Base-by-base conservation (phyloP, 2,113 vertebrate genomes). In the Xerus inauris region DNA sequence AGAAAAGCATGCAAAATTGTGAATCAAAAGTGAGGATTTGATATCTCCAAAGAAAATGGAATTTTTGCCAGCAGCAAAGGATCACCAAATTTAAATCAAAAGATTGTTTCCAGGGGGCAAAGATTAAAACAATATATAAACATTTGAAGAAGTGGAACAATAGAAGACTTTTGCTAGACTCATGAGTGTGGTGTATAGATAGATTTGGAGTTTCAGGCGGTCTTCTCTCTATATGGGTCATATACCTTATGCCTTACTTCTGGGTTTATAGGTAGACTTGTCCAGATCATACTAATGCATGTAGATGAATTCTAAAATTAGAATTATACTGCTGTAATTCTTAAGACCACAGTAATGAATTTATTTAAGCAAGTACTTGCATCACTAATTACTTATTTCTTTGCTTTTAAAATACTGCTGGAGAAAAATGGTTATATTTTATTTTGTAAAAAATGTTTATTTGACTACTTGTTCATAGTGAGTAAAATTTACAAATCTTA, bases 291-390 rank as follows among this genome's bases (percentile, higher is more conserved):
- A 59, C 24, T 54, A 26, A 69, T 82, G 16, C 8, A 19, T 94
- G 26, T 82, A 54, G 59, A 14, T 91, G 51, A 90, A 77, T 57
- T 94, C 59, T 85, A 40, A 96, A 92, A 77, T 92, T 90, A 24
- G 30, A 84, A 59, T 84, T 95, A 22, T 42, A 22, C 16, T 77
- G 76, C 32, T 71, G 9, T 77, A 26, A 11, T 77, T 92, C 19
- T 88, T 47, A 97, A 95, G 59, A 84, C 73, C 32, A 42, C 17
- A 42, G 13, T 38, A 87, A 87, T 81, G 69, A 93, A 69, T 91
- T 94, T 24, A 86, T 40, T 90, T 85, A 95, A 83, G 47, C 35
- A 95, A 64, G 9, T 47, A 45, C 88, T 92, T 96, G 62, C 17
- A 79, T 88, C 49, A 30, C 47, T 87, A n/a, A 72, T 91, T 79